Evolutionary conservation across 2,113 vertebrate genomes (phyloP).

Genomic region (Fulica atra): DNA sequence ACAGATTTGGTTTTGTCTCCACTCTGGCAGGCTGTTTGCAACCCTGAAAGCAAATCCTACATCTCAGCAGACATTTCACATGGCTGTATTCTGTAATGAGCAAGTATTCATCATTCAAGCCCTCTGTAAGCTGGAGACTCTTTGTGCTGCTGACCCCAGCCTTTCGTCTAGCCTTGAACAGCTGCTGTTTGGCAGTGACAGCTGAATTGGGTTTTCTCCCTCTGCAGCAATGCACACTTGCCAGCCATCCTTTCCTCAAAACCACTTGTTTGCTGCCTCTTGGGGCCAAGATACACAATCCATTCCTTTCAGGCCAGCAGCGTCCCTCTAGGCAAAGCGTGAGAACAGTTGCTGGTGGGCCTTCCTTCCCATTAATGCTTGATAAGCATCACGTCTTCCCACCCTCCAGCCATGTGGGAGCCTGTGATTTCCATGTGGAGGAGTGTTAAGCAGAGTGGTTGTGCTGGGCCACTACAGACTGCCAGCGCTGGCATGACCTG

Average conservation of each 20-base stretch:
- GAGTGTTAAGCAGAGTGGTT: neutral
- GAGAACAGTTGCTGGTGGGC: neutral
- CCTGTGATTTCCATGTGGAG: neutral
- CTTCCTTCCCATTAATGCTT: constrained; percentile 4
- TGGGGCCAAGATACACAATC: constrained; percentile 41
- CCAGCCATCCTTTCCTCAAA: constrained; percentile 6
- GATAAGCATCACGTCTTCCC: neutral
- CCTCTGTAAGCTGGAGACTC: constrained; percentile 6
- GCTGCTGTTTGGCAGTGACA: constrained; percentile 33
- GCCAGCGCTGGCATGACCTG: neutral
- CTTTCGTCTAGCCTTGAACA: neutral
- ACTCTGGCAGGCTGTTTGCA: neutral
- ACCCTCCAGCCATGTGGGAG: neutral
- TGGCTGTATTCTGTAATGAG: constrained; percentile 16
- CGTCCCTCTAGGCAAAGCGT: neutral
- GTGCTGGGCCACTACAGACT: neutral
- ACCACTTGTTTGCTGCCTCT: neutral
- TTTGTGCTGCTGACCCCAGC: constrained; percentile 50
- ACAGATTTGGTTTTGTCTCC: constrained; percentile 25
- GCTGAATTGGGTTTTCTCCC: constrained; percentile 31
- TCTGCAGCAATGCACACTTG: constrained; percentile 18
- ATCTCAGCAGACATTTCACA: constrained; percentile 35
- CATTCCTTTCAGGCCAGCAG: neutral
- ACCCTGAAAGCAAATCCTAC: constrained; percentile 4
- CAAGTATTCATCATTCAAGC: constrained; percentile 10